Evolutionary conservation across 2,888 invertebrate genomes (phyloP), one percentile per base, ranked within the genome.

Genomic region (Brassicogethes aeneus): DNA sequence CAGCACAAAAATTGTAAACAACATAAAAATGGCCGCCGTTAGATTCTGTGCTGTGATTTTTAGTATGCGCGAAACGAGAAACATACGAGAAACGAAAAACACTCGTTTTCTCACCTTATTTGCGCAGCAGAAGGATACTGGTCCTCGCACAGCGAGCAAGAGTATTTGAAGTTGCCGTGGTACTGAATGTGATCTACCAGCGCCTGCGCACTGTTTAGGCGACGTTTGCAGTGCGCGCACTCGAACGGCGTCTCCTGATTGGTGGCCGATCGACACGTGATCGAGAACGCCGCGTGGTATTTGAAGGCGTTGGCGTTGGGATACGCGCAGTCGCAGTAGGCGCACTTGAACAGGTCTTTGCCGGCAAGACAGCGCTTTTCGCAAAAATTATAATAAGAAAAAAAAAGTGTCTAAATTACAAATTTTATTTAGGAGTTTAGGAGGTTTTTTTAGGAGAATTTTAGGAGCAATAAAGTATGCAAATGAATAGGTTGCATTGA

Each of bases 311-410:
- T 42, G 0, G 64, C 45, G 7, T 59, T 65, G 2, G 60, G 55
- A 12, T 68, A 66, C 0, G 62, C 50, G 35, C 60, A 64, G 5
- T 54, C 52, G 50, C 79, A 79, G 1, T 56, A 52, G 1, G 72
- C 72, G 55, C 80, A 79, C 33, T 62, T 66, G 48, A 69, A 79
- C 3, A 80, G n/a, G n/a, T n/a, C n/a, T n/a, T n/a, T n/a, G n/a
- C n/a, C n/a, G n/a, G n/a, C n/a, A n/a, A n/a, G n/a, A n/a, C n/a
- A n/a, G n/a, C n/a, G n/a, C n/a, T n/a, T n/a, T n/a, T n/a, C n/a
- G n/a, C n/a, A n/a, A n/a, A n/a, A n/a, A n/a, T n/a, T n/a, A n/a
- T n/a, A n/a, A n/a, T n/a, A n/a, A n/a, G n/a, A n/a, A n/a, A n/a
- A n/a, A n/a, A n/a, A n/a, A n/a, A n/a, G n/a, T n/a, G n/a, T n/a